Evolutionary conservation across 2,888 invertebrate genomes (phyloP), one percentile per base, ranked within the genome.

Genomic region (Heterodera filipjevi): DNA sequence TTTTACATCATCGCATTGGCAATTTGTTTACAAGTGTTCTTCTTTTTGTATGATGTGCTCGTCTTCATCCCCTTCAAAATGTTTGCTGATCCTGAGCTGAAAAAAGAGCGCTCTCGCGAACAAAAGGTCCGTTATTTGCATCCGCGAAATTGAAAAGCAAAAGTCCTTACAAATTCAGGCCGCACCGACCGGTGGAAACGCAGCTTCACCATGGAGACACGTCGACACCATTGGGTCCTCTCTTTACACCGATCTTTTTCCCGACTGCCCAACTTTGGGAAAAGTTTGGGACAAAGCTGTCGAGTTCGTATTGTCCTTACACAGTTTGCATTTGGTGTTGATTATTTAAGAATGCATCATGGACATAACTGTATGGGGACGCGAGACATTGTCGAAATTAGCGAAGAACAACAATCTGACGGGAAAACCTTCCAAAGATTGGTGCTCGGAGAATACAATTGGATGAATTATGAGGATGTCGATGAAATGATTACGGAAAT

Each of bases 351-450:
- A 2, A 77, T 79, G 6, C 84, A 86, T 64, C 81, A 76, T 19
- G 82, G 83, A 32, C 39, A 53, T 22, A 77, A 80, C 77, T 87
- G 90, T 81, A 87, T 91, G 78, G 91, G 91, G 30, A 90, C 90
- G 0, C 86, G 91, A 14, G 90, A 90, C 79, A 85, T 91, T 3
- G 75, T 86, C 27, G 86, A 94, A 79, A 97, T 96, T 90, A 95
- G 95, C 89, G 95, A 97, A 89, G 98, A 99, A 90, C 91, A 93
- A 22, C 98, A 98, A 90, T 93, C 94, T 1, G 96, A 96, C 89
- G 98, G 98, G 72, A 92, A 95, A 83, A 92, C 96, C 74, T 98
- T 98, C 90, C 96, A 96, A 91, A 98, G 84, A 81, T 84, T 87
- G 81, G 82, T 84, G 53, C 84, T 88, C 80, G 88, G 88, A 70